Conservation (phyloP, 64 coral and sea anemone species). For the Porites australiensis region DNA sequence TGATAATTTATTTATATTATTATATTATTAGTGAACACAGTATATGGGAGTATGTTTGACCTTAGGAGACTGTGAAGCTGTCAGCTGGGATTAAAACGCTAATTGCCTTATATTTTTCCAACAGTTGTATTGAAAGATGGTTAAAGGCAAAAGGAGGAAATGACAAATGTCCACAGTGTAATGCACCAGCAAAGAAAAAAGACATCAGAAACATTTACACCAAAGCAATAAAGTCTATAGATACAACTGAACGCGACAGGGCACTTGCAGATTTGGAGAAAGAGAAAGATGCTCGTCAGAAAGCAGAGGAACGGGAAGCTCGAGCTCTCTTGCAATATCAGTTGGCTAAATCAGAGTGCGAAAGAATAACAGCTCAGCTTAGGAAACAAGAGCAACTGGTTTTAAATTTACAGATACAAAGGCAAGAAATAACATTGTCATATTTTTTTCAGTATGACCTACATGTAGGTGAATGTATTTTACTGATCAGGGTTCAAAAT, state of each 20-base stretch:
- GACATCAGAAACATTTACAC: conserved; percentile 96
- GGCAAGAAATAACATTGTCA: conserved; percentile 11
- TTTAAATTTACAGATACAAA: conserved; percentile 59
- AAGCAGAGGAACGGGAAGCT: conserved; percentile 91
- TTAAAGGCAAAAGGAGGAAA: conserved; percentile 75
- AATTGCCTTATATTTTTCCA: conserved; percentile 35
- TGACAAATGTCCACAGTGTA: conserved; percentile 96
- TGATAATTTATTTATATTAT: no score
- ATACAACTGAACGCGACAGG: conserved; percentile 91
- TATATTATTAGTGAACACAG: no score
- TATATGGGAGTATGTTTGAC: no score
- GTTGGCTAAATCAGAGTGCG: conserved; percentile 85
- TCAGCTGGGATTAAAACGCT: not conserved
- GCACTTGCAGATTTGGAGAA: conserved; percentile 86
- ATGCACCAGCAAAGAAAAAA: conserved; percentile 88
- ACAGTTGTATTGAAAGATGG: conserved; percentile 95
- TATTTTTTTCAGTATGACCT: no score
- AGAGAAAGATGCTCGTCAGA: conserved; percentile 76
- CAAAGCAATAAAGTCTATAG: conserved; percentile 90
- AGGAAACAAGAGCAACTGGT: conserved; percentile 76
- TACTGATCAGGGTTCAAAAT: no score
- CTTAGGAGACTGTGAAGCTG: no score
- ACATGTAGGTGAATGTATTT: no score
- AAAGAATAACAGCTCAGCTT: conserved; percentile 72
- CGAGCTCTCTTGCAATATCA: conserved; percentile 88